Conservation (phyloP, 2,113 vertebrate genomes). For the Campylomormyrus tamandua region DNA sequence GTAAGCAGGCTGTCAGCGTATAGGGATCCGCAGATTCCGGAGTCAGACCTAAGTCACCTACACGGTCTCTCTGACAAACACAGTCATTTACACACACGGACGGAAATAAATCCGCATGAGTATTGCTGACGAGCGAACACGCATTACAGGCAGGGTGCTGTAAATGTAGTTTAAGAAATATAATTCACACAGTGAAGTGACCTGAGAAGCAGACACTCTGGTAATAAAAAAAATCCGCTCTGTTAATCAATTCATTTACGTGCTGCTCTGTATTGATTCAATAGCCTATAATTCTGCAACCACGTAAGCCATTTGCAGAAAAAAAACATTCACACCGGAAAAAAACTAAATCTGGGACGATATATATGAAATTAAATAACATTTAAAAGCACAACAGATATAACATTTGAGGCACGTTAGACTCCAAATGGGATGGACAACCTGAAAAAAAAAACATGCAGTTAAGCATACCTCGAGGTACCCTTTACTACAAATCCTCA, state of each 20-base stretch:
- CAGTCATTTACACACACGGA: slow-evolving; percentile 18
- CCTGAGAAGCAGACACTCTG: not conserved
- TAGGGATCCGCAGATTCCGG: slow-evolving; percentile 13
- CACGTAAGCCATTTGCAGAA: not conserved
- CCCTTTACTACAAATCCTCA: not conserved
- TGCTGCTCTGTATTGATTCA: not conserved
- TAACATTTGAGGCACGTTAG: not conserved
- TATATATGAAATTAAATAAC: not conserved
- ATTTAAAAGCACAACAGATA: not conserved
- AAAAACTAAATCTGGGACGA: not conserved
- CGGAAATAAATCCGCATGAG: slow-evolving; percentile 10
- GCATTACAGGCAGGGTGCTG: not conserved
- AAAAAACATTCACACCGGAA: not conserved
- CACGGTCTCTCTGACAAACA: slow-evolving; percentile 18
- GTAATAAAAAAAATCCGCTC: not conserved
- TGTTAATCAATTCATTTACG: not conserved
- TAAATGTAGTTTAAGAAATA: not conserved
- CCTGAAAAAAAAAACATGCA: not conserved
- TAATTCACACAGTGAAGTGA: not conserved
- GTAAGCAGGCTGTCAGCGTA: slow-evolving; percentile 25
- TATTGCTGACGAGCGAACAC: not conserved
- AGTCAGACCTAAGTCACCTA: slow-evolving; percentile 20
- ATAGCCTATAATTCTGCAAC: not conserved
- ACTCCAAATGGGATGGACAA: not conserved
- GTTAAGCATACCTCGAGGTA: not conserved